Percentiles rank a stretch among this genome's conserved stretches.
Conservation (phyloP, 2,888 invertebrate genomes). For the Sesamia inferens region DNA sequence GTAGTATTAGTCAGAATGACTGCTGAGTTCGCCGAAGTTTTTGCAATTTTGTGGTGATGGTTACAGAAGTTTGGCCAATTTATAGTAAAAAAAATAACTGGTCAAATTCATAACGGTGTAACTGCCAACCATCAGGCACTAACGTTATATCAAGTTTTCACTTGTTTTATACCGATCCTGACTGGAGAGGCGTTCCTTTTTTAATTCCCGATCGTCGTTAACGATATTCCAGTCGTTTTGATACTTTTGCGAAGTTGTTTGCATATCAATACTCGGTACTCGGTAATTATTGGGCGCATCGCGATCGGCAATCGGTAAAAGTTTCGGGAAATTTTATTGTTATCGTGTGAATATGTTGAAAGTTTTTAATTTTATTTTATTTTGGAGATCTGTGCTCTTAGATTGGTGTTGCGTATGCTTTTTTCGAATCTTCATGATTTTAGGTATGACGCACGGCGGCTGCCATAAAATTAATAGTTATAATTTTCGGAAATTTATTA, state of each 20-base stretch:
- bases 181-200: slow-evolving; percentile 37
- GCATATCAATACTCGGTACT: slow-evolving; percentile 62
- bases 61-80: too few species aligned
- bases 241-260: slow-evolving; percentile 66
- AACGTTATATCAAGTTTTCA: slow-evolving; percentile 52
- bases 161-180: slow-evolving; percentile 58
- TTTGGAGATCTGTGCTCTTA: slow-evolving; percentile 1
- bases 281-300: slow-evolving; percentile 49
- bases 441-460: neutral
- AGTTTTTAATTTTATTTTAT: slow-evolving; percentile 22
- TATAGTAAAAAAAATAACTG: neutral
- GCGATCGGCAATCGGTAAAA: slow-evolving; percentile 29
- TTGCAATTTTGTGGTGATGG: too few species aligned
- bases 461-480: neutral
- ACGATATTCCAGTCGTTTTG: slow-evolving; percentile 56
- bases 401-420: slow-evolving; percentile 6
- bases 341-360: slow-evolving; percentile 15
- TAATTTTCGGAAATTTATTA: neutral
- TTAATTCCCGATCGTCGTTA: slow-evolving; percentile 60
- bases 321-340: slow-evolving; percentile 37
- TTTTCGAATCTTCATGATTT: neutral
- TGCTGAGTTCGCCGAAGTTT: too few species aligned
- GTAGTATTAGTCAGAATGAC: too few species aligned
- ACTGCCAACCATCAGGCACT: slow-evolving; percentile 31
- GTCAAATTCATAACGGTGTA: slow-evolving; percentile 56